A percentile compares a stretch with the other conserved stretches of the same genome.
Conservation (phyloP, 1,140 invertebrate genomes). For the Himalopsyche phryganea region DNA sequence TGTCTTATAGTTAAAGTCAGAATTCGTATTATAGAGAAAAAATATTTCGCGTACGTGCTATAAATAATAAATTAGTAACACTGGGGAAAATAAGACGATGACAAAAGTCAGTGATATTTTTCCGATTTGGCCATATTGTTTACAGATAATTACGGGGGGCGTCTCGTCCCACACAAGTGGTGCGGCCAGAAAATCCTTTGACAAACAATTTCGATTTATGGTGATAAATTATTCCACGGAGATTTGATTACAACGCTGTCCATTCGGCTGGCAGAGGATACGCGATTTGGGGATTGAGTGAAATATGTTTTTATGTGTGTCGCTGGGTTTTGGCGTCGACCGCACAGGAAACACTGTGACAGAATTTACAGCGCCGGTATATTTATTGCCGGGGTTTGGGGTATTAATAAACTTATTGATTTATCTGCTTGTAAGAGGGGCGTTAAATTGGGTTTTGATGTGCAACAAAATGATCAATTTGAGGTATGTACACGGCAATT, state of each 20-base stretch:
- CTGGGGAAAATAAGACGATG: too few species aligned
- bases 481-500: too few species aligned
- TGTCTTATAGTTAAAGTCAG: too few species aligned
- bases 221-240: slow-evolving; percentile 30
- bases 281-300: slow-evolving; percentile 20
- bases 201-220: slow-evolving; percentile 28
- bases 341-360: slow-evolving; percentile 7
- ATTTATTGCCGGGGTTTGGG: slow-evolving; percentile 10
- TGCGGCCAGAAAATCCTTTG: slow-evolving; percentile 6
- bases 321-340: neutral
- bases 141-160: too few species aligned
- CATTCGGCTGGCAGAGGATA: slow-evolving; percentile 1
- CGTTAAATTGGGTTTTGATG: too few species aligned
- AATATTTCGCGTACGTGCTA: too few species aligned
- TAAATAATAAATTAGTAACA: too few species aligned
- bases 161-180: neutral
- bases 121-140: too few species aligned
- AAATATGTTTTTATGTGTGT: slow-evolving; percentile 25
- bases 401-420: slow-evolving; percentile 15
- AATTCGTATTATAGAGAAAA: too few species aligned
- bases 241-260: slow-evolving; percentile 26
- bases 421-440: neutral
- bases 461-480: too few species aligned
- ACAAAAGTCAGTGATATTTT: too few species aligned
- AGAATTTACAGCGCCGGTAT: slow-evolving; percentile 4